Percentiles rank a stretch among this genome's conserved stretches.
phyloP scores from a whole-genome alignment of 2,113 vertebrate genomes.

The Deroptyus accipitrinus region DNA sequence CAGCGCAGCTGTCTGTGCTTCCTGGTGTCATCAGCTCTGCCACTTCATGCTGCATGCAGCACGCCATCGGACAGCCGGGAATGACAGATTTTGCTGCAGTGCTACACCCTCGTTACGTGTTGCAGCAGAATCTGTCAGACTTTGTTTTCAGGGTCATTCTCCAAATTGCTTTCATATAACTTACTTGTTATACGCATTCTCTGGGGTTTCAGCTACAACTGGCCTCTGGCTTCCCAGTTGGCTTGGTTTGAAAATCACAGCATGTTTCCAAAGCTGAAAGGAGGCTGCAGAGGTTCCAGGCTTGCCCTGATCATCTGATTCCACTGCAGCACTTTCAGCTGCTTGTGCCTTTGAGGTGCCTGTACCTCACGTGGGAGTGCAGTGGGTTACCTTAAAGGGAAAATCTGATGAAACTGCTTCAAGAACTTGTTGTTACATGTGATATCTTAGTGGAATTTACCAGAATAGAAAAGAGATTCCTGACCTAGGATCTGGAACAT shows the following conservation, averaged over 20 bases:
- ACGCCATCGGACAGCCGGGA: not conserved
- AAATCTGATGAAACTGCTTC: slow-evolving; percentile 58
- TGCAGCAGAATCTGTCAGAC: slow-evolving; percentile 13
- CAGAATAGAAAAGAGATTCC: slow-evolving; percentile 47
- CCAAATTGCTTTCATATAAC: not conserved
- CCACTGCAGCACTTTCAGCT: slow-evolving; percentile 58
- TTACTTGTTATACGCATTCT: not conserved
- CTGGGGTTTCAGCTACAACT: not conserved
- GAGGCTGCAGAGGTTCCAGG: slow-evolving; percentile 39
- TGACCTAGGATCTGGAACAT: slow-evolving; percentile 47
- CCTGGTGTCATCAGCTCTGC: not conserved
- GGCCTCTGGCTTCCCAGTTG: not conserved
- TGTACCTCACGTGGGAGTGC: slow-evolving; percentile 49
- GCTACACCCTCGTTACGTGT: not conserved
- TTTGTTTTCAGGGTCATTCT: not conserved
- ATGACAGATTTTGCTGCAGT: slow-evolving; percentile 64
- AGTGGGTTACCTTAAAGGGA: slow-evolving; percentile 58
- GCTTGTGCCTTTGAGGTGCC: slow-evolving; percentile 37
- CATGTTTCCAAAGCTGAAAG: not conserved
- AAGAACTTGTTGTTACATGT: slow-evolving; percentile 68
- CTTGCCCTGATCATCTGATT: slow-evolving; percentile 61
- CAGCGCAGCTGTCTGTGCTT: not conserved
- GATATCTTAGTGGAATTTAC: slow-evolving; percentile 52
- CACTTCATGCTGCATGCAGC: not conserved
- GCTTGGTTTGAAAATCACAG: not conserved